Percentiles rank a stretch among this genome's conserved stretches.
phyloP scores from a whole-genome alignment of 2,888 invertebrate genomes.

The Mesorhabditis belari region DNA sequence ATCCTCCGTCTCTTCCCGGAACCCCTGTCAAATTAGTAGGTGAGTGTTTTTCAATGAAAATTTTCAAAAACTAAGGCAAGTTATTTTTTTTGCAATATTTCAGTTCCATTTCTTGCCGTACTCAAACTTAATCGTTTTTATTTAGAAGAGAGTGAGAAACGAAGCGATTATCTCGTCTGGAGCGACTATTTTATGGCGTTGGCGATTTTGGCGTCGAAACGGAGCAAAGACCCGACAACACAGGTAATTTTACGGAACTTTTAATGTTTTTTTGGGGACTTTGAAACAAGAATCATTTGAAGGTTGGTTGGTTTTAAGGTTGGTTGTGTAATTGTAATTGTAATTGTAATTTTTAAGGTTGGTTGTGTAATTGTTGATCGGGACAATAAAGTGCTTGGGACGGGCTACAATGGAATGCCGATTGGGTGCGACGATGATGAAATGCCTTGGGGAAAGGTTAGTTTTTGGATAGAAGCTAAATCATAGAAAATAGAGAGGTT shows the following conservation, averaged over 20 bases:
- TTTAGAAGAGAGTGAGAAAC: background rate
- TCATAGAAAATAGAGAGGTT: constrained; percentile 43
- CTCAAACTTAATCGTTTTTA: no score
- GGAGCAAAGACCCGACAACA: constrained; percentile 29
- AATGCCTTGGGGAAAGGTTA: constrained; percentile 76
- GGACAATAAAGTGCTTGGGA: constrained; percentile 78
- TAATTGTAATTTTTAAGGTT: constrained; percentile 54
- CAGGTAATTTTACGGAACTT: constrained; percentile 6
- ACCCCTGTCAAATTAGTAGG: no score
- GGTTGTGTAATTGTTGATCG: constrained; percentile 87
- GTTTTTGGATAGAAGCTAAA: no score
- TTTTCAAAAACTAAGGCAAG: no score
- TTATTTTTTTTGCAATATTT: no score
- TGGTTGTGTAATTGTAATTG: no score
- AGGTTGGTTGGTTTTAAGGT: no score
- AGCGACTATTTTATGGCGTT: background rate
- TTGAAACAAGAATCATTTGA: no score
- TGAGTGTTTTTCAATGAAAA: no score
- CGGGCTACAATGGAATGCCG: constrained; percentile 97
- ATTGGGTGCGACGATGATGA: constrained; percentile 77
- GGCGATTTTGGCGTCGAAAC: constrained; percentile 17
- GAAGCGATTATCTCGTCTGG: background rate
- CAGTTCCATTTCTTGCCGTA: no score
- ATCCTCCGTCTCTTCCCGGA: no score
- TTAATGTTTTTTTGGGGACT: background rate